Evolutionary conservation across 2,888 invertebrate species (phyloP).

Genomic region (Nebria salina): DNA sequence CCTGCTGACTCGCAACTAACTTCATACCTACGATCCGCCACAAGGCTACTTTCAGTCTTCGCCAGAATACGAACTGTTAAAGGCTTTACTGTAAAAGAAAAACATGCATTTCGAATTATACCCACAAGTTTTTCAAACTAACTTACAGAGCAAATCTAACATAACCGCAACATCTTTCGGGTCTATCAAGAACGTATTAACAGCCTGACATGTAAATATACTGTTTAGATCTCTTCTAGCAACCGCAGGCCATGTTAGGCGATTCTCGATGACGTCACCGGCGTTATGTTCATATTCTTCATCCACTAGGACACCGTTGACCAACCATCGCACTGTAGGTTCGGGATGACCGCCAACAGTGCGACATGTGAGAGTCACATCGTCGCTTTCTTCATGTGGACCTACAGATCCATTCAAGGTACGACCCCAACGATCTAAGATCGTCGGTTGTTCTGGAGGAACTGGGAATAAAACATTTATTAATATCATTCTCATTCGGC

Average conservation of each 20-base stretch:
- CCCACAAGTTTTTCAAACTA: too few species aligned
- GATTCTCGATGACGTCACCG: slow-evolving; percentile 87
- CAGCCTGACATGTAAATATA: slow-evolving; percentile 87
- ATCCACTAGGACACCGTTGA: slow-evolving; percentile 82
- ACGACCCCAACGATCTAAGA: slow-evolving; percentile 85
- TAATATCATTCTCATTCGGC: too few species aligned
- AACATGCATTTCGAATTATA: background rate
- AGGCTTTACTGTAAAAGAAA: slow-evolving; percentile 75
- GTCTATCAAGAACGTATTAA: slow-evolving; percentile 84
- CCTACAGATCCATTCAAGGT: slow-evolving; percentile 84
- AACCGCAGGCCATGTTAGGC: slow-evolving; percentile 78
- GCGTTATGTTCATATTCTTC: slow-evolving; percentile 86
- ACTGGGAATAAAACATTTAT: slow-evolving; percentile 66
- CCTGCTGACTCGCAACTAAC: slow-evolving; percentile 86
- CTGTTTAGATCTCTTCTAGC: slow-evolving; percentile 83
- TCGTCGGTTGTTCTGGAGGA: slow-evolving; percentile 86
- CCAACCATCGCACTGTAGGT: slow-evolving; percentile 84
- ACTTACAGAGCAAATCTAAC: slow-evolving; percentile 83
- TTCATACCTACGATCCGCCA: slow-evolving; percentile 85
- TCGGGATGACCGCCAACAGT: slow-evolving; percentile 88
- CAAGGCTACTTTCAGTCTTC: slow-evolving; percentile 74
- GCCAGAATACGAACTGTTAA: slow-evolving; percentile 78
- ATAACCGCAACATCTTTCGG: slow-evolving; percentile 80
- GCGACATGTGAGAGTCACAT: slow-evolving; percentile 84
- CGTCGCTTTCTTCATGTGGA: slow-evolving; percentile 87